Evolutionary conservation across 2,888 invertebrate genomes (phyloP).

Genomic region (Pollenia amentaria): DNA sequence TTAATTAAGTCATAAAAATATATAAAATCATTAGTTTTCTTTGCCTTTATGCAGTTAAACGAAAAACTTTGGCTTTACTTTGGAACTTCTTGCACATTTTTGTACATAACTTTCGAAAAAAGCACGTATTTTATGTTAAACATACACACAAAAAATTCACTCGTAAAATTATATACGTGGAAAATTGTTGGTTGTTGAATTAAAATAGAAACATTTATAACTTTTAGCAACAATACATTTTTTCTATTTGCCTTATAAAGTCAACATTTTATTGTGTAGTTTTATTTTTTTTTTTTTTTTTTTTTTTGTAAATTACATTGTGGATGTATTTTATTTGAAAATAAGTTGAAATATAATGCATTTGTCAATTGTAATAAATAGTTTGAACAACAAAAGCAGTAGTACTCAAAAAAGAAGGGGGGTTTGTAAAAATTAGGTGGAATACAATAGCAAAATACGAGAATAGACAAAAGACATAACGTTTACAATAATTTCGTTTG

Average conservation of each 20-base stretch:
- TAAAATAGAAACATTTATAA: background rate
- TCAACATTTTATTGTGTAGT: conserved; percentile 30
- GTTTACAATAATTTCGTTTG: no score
- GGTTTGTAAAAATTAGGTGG: no score
- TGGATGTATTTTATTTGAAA: background rate
- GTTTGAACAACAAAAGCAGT: no score
- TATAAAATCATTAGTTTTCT: background rate
- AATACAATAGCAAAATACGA: no score
- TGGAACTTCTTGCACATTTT: background rate
- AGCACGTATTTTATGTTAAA: background rate
- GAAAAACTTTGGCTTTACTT: background rate
- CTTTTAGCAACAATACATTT: conserved; percentile 1
- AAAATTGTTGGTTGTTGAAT: background rate
- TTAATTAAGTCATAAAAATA: no score
- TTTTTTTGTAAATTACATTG: conserved; percentile 12
- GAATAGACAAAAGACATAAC: no score
- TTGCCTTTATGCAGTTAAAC: conserved; percentile 11
- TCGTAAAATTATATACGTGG: background rate
- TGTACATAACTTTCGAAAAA: background rate
- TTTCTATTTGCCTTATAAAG: conserved; percentile 18
- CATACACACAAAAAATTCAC: background rate
- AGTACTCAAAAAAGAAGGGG: no score
- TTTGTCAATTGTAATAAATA: no score
- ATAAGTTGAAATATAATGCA: no score
- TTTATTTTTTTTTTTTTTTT: no score